Evolutionary conservation across 2,797 vertebrate species (phyloP).

Genomic region (Falco naumanni): DNA sequence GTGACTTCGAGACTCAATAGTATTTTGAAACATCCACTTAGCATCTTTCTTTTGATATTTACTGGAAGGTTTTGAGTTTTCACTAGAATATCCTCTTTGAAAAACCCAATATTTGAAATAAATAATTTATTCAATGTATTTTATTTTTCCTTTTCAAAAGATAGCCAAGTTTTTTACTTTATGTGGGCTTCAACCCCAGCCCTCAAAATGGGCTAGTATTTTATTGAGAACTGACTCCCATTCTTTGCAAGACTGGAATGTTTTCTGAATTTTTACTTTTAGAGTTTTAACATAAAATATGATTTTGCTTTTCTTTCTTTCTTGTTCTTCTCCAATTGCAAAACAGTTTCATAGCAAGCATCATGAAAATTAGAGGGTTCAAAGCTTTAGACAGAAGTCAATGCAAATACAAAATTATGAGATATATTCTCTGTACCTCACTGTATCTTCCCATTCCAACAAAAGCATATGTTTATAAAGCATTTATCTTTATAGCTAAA

Average conservation of each 20-base stretch:
- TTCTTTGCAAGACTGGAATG: neutral
- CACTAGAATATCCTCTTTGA: neutral
- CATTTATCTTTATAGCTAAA: neutral
- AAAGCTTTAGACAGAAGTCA: neutral
- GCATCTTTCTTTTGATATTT: neutral
- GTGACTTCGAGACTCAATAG: neutral
- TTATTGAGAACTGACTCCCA: neutral
- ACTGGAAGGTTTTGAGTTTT: neutral
- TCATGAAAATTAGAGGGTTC: neutral
- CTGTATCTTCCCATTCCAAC: neutral
- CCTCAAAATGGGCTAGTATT: neutral
- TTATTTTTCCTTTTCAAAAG: neutral
- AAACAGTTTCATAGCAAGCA: neutral
- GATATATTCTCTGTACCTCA: neutral
- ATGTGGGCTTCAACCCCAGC: neutral
- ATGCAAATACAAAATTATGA: neutral
- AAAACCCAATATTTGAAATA: neutral
- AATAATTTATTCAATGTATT: neutral
- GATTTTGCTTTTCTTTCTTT: neutral
- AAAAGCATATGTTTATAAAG: neutral
- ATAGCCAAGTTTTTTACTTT: neutral
- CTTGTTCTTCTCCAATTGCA: neutral
- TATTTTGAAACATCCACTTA: neutral
- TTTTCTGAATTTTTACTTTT: neutral
- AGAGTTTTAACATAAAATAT: neutral